Evolutionary conservation across 2,888 invertebrate genomes (phyloP).

Genomic region (Aphrophora alni): DNA sequence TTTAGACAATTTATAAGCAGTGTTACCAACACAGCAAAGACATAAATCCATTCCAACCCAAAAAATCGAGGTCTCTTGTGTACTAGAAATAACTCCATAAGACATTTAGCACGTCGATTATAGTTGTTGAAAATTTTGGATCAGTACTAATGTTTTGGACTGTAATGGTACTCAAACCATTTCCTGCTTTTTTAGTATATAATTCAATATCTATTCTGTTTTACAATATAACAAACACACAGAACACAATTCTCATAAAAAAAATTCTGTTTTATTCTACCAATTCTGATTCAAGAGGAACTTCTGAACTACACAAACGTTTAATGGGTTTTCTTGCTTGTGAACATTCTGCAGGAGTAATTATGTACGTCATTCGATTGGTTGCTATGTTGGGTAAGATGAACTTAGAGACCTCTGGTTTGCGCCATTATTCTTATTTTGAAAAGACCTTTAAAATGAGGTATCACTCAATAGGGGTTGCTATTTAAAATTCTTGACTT

Average conservation of each 20-base stretch:
- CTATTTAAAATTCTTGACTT: too few relatives aligned
- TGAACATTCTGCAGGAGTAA: constrained; percentile 27
- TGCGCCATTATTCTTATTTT: too few relatives aligned
- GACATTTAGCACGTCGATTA: not conserved
- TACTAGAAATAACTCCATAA: constrained; percentile 2
- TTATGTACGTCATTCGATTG: too few relatives aligned
- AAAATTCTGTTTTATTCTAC: constrained; percentile 10
- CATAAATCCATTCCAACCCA: constrained; percentile 14
- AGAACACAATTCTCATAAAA: too few relatives aligned
- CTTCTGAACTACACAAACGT: not conserved
- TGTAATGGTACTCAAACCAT: constrained; percentile 6
- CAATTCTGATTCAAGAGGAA: constrained; percentile 1
- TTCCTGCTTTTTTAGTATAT: too few relatives aligned
- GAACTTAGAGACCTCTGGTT: too few relatives aligned
- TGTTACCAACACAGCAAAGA: not conserved
- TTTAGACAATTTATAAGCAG: too few relatives aligned
- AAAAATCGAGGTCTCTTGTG: too few relatives aligned
- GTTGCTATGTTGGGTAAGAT: too few relatives aligned
- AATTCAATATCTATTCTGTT: not conserved
- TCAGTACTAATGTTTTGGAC: not conserved
- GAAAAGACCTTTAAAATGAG: too few relatives aligned
- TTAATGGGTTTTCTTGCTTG: not conserved
- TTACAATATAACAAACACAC: too few relatives aligned
- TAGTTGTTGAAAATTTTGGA: not conserved
- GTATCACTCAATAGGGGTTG: too few relatives aligned